phyloP scores from a whole-genome alignment of 2,888 invertebrate genomes.

The Pomacea canaliculata region DNA sequence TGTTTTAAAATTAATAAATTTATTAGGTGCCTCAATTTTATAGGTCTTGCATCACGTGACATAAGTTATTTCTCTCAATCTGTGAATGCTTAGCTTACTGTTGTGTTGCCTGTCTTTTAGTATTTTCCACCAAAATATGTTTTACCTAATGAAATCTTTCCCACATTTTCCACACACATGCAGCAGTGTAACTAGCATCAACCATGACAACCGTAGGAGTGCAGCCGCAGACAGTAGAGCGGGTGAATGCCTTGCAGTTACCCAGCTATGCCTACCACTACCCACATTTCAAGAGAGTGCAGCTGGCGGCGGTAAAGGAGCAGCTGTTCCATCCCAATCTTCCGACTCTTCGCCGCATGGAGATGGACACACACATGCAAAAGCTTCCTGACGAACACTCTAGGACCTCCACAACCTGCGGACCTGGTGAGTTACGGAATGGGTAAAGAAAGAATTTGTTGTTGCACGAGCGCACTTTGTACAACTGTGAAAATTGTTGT shows the following conservation, averaged over 20 bases:
- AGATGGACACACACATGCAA: constrained; percentile 66
- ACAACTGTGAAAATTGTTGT: background rate
- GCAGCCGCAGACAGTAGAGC: constrained; percentile 43
- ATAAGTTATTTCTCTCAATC: no score
- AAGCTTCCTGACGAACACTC: constrained; percentile 66
- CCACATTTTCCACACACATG: no score
- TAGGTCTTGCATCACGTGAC: no score
- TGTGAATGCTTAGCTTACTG: no score
- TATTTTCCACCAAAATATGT: no score
- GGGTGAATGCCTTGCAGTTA: constrained; percentile 55
- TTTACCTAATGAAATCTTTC: no score
- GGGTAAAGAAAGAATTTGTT: background rate
- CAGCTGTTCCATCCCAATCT: constrained; percentile 65
- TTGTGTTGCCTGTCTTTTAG: no score
- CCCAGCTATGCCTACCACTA: constrained; percentile 65
- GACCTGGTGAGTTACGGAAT: constrained; percentile 50
- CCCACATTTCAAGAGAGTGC: constrained; percentile 58
- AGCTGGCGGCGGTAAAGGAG: constrained; percentile 64
- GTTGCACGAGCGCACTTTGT: background rate
- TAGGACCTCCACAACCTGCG: constrained; percentile 60
- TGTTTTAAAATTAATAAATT: no score
- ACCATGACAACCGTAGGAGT: constrained; percentile 64
- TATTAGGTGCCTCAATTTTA: no score
- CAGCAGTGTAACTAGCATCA: background rate
- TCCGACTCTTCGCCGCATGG: constrained; percentile 66